Evolutionary conservation across 2,888 invertebrate species (phyloP).

Genomic region (Germaria angustata): DNA sequence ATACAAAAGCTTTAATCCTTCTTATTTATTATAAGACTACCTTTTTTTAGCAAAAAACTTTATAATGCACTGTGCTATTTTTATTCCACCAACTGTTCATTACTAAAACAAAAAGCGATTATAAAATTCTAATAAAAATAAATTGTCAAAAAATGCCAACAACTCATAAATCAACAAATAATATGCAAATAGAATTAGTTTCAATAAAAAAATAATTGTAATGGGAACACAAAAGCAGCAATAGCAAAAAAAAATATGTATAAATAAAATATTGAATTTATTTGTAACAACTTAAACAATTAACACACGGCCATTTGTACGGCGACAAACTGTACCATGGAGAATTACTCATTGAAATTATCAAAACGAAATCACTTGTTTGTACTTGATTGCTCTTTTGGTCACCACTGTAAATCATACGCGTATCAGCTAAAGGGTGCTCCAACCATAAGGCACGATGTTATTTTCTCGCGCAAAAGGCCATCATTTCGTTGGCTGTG

Average conservation of each 20-base stretch:
- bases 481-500: too few species aligned
- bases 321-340: not conserved
- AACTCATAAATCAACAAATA: conserved; percentile 67
- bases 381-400: too few species aligned
- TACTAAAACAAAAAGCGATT: conserved; percentile 52
- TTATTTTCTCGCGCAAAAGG: too few species aligned
- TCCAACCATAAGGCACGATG: too few species aligned
- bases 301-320: conserved; percentile 14
- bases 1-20: too few species aligned
- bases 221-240: conserved; percentile 26
- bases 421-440: too few species aligned
- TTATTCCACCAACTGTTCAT: not conserved
- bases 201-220: conserved; percentile 57
- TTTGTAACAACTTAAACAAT: conserved; percentile 32
- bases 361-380: too few species aligned
- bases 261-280: conserved; percentile 39
- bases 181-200: conserved; percentile 67
- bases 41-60: too few species aligned
- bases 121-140: conserved; percentile 66
- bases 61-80: not conserved
- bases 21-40: too few species aligned
- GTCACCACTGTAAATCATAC: too few species aligned
- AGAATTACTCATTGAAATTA: conserved; percentile 24
- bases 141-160: conserved; percentile 66
- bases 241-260: conserved; percentile 30